phyloP scores from a whole-genome alignment of 2,113 vertebrate genomes.

The Pao palembangensis region DNA sequence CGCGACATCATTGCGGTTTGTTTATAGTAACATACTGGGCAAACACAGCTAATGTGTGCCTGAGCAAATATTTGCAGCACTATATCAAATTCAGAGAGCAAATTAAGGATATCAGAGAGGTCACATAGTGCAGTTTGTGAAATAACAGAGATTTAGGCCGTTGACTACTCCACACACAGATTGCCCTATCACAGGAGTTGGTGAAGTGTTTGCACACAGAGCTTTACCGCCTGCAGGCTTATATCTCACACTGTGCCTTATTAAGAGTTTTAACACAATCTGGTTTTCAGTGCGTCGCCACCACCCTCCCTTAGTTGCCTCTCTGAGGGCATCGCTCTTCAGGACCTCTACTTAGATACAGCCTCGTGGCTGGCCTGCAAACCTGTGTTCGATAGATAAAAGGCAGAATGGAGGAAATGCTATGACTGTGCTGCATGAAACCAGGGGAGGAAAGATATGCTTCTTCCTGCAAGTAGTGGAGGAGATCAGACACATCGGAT shows the following conservation, averaged over 20 bases:
- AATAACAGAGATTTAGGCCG: conserved; percentile 66
- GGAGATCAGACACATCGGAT: conserved; percentile 51
- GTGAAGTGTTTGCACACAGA: conserved; percentile 69
- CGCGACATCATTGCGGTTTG: conserved; percentile 73
- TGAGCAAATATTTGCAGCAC: conserved; percentile 74
- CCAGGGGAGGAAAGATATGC: conserved; percentile 36
- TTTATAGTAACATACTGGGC: conserved; percentile 68
- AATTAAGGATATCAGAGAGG: conserved; percentile 73
- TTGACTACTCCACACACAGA: conserved; percentile 60
- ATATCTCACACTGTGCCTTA: conserved; percentile 69
- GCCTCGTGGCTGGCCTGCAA: conserved; percentile 32
- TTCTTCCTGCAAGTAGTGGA: conserved; percentile 32
- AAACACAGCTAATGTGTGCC: conserved; percentile 70
- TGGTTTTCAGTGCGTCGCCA: conserved; percentile 60
- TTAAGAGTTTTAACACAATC: conserved; percentile 73
- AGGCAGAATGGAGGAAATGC: conserved; percentile 40
- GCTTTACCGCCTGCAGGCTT: conserved; percentile 62
- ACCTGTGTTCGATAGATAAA: conserved; percentile 57
- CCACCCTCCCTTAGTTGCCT: conserved; percentile 27
- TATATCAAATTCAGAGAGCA: conserved; percentile 73
- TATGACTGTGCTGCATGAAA: conserved; percentile 40
- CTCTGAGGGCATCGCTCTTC: conserved; percentile 43
- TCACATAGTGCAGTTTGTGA: conserved; percentile 70
- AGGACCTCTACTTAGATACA: conserved; percentile 50
- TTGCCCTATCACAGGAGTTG: conserved; percentile 60